These are phyloP conservation scores for Philereme transversata DNA, from an alignment of 2,888 invertebrate species.

Conservation along the genomic window DNA sequence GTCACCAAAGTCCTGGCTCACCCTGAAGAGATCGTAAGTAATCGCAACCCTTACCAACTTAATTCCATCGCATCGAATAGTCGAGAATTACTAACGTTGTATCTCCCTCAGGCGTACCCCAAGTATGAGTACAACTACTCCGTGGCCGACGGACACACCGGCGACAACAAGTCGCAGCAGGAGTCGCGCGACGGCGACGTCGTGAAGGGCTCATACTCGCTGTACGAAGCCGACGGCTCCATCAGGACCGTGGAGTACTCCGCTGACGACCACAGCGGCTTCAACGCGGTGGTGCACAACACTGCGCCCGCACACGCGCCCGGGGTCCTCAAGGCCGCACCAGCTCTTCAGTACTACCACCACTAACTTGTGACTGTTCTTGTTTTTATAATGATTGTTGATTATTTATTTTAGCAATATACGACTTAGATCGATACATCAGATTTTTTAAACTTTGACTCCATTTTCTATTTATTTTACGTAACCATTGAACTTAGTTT, in stretches of 20 bases:
- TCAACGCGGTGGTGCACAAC: constrained; percentile 71
- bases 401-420: constrained; percentile 40
- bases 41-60: neutral
- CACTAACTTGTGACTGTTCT: constrained; percentile 41
- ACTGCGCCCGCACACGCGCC: constrained; percentile 62
- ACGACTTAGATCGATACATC: constrained; percentile 11
- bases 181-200: constrained; percentile 81
- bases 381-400: constrained; percentile 31
- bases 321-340: constrained; percentile 58
- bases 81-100: constrained; percentile 4
- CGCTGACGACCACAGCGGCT: constrained; percentile 80
- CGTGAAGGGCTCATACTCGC: constrained; percentile 81
- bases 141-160: constrained; percentile 82
- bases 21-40: constrained; percentile 50
- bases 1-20: constrained; percentile 48
- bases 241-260: constrained; percentile 81
- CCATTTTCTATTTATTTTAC: too few relatives aligned
- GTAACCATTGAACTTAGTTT: too few relatives aligned
- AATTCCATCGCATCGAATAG: neutral
- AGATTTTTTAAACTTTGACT: neutral
- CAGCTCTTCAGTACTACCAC: constrained; percentile 58
- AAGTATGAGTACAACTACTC: constrained; percentile 82
- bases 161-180: constrained; percentile 83
- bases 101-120: constrained; percentile 61
- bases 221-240: constrained; percentile 83